These are phyloP conservation scores for Oriolus oriolus DNA, from an alignment of 2,113 vertebrate species.

Conservation along the genomic window DNA sequence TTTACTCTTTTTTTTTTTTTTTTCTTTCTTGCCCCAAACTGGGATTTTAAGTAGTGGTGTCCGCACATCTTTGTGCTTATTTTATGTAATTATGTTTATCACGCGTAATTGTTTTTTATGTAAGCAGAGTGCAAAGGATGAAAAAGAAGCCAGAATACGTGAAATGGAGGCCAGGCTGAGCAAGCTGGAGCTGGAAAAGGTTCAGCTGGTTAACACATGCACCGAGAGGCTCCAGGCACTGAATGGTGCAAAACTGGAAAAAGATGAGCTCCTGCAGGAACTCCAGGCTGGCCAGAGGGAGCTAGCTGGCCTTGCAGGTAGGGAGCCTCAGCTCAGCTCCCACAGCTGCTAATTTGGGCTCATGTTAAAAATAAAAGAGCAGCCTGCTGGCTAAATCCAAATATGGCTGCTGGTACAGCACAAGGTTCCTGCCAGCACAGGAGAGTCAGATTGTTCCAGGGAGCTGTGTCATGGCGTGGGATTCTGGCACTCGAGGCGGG, in stretches of 20 bases:
- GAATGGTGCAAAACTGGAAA: slow-evolving; percentile 70
- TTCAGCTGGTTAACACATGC: slow-evolving; percentile 64
- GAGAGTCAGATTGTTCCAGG: background rate
- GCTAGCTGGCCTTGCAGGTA: slow-evolving; percentile 74
- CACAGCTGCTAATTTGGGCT: background rate
- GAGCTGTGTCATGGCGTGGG: background rate
- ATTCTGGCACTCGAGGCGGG: background rate
- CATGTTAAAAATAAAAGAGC: slow-evolving; percentile 41
- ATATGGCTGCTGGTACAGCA: background rate
- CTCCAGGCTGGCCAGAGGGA: slow-evolving; percentile 63
- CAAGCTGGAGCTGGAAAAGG: slow-evolving; percentile 70
- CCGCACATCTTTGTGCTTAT: background rate
- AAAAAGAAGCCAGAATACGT: slow-evolving; percentile 63
- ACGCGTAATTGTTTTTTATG: background rate
- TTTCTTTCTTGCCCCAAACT: background rate
- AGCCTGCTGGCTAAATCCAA: background rate
- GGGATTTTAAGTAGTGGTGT: background rate
- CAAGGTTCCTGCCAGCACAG: background rate
- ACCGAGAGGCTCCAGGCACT: slow-evolving; percentile 61
- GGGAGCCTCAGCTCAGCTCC: background rate
- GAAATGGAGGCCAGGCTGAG: slow-evolving; percentile 68
- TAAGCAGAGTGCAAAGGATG: slow-evolving; percentile 60
- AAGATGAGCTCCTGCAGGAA: slow-evolving; percentile 70
- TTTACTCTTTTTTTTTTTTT: background rate
- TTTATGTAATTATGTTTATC: background rate